Evolutionary conservation across 2,113 vertebrate genomes (phyloP).

Genomic region (Oncorhynchus nerka): DNA sequence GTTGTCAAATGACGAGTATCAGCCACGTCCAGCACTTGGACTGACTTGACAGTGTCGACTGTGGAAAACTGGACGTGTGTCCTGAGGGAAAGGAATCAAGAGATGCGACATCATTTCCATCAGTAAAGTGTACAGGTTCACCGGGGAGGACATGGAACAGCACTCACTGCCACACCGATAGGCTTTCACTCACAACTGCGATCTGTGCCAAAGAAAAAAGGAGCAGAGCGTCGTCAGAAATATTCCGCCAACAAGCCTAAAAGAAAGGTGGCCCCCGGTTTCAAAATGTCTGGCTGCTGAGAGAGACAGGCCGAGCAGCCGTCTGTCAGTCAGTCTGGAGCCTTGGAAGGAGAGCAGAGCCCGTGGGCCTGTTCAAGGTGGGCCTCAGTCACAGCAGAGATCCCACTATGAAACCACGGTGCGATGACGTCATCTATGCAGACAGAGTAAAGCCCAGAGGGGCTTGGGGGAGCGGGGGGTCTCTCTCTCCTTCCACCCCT

Average conservation of each 20-base stretch:
- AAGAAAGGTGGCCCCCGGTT: constrained; percentile 11
- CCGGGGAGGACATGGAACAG: background rate
- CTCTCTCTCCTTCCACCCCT: too few relatives aligned
- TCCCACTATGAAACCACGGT: background rate
- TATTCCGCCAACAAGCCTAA: constrained; percentile 49
- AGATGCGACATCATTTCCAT: background rate
- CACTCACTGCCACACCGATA: background rate
- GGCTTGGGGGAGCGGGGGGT: too few relatives aligned
- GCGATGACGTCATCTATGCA: background rate
- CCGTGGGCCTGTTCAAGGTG: constrained; percentile 46
- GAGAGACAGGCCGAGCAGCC: constrained; percentile 12
- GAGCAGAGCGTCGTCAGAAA: constrained; percentile 38
- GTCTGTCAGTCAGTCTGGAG: constrained; percentile 16
- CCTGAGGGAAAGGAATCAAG: background rate
- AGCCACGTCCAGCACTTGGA: background rate
- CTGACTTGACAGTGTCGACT: background rate
- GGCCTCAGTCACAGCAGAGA: constrained; percentile 24
- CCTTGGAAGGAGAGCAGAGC: constrained; percentile 14
- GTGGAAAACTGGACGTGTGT: background rate
- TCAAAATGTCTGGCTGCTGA: constrained; percentile 32
- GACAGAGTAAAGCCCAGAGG: too few relatives aligned
- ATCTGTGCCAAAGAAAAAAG: constrained; percentile 17
- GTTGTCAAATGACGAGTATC: background rate
- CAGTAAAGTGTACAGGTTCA: background rate
- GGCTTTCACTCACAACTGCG: background rate